These are phyloP conservation scores for Hippocampus guttulatus DNA, from an alignment of 2,113 vertebrate genomes.

Conservation along the genomic window DNA sequence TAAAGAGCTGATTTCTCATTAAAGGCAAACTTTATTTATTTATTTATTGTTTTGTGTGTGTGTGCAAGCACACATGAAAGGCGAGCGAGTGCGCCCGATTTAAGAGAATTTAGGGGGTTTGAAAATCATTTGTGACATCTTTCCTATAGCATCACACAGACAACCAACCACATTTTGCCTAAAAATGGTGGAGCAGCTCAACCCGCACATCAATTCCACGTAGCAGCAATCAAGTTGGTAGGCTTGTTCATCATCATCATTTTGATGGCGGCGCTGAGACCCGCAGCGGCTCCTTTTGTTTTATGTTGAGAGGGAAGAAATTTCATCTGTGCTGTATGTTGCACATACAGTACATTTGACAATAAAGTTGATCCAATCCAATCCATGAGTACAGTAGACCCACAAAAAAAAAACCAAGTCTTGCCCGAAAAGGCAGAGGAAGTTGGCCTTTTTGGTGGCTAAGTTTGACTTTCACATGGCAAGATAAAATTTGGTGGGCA, in stretches of 20 bases:
- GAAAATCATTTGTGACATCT: background rate
- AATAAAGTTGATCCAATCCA: too few species aligned
- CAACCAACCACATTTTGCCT: background rate
- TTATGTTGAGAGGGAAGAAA: too few species aligned
- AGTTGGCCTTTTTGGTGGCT: background rate
- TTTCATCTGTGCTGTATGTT: too few species aligned
- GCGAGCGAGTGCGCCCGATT: constrained; percentile 30
- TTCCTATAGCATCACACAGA: background rate
- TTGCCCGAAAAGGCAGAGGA: background rate
- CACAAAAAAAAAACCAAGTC: background rate
- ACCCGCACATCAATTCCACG: background rate
- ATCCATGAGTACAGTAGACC: background rate
- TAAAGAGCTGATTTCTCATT: constrained; percentile 57
- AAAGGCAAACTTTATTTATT: constrained; percentile 39
- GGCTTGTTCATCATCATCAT: background rate
- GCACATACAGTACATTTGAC: too few species aligned
- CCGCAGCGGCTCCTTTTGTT: too few species aligned
- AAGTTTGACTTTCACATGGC: background rate
- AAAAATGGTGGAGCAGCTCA: background rate
- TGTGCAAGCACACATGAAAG: constrained; percentile 39
- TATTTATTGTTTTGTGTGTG: constrained; percentile 26
- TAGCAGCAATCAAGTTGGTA: background rate
- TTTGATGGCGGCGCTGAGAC: too few species aligned
- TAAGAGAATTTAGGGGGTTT: background rate
- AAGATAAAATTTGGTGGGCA: background rate